Conservation (phyloP, 1,140 invertebrate species). For the Copidosoma floridanum region DNA sequence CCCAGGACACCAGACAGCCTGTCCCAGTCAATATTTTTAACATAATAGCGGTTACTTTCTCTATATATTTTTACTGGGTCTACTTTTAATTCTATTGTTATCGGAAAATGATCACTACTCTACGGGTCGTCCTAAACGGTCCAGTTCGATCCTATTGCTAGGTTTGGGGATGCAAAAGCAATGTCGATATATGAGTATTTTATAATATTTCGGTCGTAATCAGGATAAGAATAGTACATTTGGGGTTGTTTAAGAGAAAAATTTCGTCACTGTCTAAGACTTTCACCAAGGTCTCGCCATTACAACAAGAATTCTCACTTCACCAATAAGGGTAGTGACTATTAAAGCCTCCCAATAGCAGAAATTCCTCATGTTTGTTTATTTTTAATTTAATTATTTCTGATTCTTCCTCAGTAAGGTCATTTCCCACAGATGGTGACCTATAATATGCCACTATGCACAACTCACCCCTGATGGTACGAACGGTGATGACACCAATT, state of each 20-base stretch:
- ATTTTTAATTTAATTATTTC: neutral
- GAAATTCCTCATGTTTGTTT: neutral
- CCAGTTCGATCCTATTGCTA: constrained; percentile 11
- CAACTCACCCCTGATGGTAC: neutral
- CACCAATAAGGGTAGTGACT: constrained; percentile 30
- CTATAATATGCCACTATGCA: too few species aligned
- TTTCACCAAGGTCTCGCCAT: constrained; percentile 6
- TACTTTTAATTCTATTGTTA: constrained; percentile 18
- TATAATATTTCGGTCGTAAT: too few species aligned
- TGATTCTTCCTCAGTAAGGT: constrained; percentile 4
- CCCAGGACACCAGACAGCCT: too few species aligned
- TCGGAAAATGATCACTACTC: constrained; percentile 30
- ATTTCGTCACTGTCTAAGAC: constrained; percentile 2
- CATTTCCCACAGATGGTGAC: neutral
- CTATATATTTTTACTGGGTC: neutral
- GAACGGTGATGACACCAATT: constrained; percentile 8
- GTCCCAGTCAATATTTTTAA: too few species aligned
- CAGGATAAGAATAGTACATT: too few species aligned
- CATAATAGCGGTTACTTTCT: constrained; percentile 11
- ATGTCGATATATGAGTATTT: too few species aligned
- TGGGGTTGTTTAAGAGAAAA: too few species aligned
- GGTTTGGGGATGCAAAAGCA: constrained; percentile 11
- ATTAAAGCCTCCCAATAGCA: too few species aligned
- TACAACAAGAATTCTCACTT: constrained; percentile 4
- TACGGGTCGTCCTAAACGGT: constrained; percentile 19